These are phyloP conservation scores for Dioctria linearis DNA, from an alignment of 2,888 invertebrate species.

Conservation along the genomic window DNA sequence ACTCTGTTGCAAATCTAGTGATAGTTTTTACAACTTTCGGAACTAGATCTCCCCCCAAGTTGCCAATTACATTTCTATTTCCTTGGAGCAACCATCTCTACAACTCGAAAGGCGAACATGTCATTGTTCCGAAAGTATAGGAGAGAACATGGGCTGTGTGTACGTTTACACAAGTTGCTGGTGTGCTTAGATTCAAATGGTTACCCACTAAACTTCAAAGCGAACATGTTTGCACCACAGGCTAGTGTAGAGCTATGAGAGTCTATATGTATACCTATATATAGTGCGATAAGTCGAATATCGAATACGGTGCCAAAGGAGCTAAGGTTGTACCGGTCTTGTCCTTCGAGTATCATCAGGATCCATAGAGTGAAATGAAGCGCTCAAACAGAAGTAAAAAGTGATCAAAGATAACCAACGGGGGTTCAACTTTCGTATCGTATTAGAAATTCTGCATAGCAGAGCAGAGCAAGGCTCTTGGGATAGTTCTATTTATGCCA, in stretches of 20 bases:
- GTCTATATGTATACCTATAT: background rate
- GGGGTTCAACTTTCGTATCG: constrained; percentile 24
- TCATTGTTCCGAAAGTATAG: constrained; percentile 15
- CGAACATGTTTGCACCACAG: background rate
- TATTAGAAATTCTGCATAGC: constrained; percentile 24
- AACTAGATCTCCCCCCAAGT: background rate
- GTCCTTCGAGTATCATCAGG: constrained; percentile 6
- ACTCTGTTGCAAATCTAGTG: constrained; percentile 26
- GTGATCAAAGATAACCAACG: constrained; percentile 36
- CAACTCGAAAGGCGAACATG: background rate
- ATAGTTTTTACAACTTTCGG: constrained; percentile 27
- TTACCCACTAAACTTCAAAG: constrained; percentile 18
- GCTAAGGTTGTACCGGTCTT: background rate
- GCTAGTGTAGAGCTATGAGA: background rate
- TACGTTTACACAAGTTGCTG: background rate
- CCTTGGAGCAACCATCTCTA: background rate
- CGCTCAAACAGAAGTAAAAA: constrained; percentile 32
- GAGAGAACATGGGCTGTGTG: too few relatives aligned
- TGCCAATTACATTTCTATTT: constrained; percentile 28
- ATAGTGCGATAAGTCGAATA: background rate
- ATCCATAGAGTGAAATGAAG: constrained; percentile 23
- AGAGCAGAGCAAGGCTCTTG: background rate
- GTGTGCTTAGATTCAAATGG: constrained; percentile 20
- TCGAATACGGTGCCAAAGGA: background rate
- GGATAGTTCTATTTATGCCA: constrained; percentile 38